Base-by-base conservation (phyloP, 2,888 invertebrate genomes). In the Himalopsyche japonica region DNA sequence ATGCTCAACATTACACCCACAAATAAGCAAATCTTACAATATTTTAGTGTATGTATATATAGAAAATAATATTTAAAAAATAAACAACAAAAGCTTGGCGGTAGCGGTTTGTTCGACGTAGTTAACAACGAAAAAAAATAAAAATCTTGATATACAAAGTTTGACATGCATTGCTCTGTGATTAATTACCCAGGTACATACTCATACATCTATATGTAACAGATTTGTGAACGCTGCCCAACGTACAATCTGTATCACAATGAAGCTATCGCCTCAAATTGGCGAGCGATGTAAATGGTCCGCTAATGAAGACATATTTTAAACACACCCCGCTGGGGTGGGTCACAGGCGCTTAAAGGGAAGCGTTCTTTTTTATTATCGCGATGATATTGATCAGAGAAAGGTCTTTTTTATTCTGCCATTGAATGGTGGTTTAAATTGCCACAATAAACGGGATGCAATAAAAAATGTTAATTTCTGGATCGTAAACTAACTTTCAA, bases 291-390 rank as follows among this genome's bases (percentile, higher is more conserved):
- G 78, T 43, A 81, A 84, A 84, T 81, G 84, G 84, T 57, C 20
- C 49, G 24, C 70, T 84, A 84, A 84, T 84, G 84, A 82, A 84
- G 84, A 84, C 82, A 80, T 81, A 84, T 84, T 49, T 49, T 37
- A 70, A 20, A 32, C 70, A 70, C 70, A 70, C 70, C 70, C 30
- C 20, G 77, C 47, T 70, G 82, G 82, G 6, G 49, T n/a, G 82
- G 43, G 15, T 15, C 30, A 27, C 10, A 57, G 57, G 10, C 27
- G n/a, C n/a, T n/a, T 70, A 30, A 70, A n/a, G 27, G 15, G 70
- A 30, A 20, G 70, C 30, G 10, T 30, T 70, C 15, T 70, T 70
- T 70, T 70, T 70, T 70, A 70, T 30, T 70, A 27, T 27, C 70
- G 15, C 30, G 27, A 27, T 27, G 70, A 70, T 70, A 70, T 70